Base-by-base conservation (phyloP, 2,797 vertebrate species). In the Melanotaenia maccullochi region DNA sequence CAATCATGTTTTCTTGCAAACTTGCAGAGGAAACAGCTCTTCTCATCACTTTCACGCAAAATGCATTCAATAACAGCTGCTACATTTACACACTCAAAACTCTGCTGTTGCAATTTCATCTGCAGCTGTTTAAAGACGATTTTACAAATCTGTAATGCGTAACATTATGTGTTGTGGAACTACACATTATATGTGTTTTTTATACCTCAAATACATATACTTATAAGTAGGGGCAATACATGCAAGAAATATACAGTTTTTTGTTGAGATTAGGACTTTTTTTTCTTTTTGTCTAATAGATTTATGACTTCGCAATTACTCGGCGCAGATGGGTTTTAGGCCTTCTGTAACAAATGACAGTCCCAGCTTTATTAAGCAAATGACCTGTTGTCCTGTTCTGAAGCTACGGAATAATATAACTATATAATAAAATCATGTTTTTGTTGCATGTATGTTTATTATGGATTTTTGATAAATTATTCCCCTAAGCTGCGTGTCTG, bases 1-100 rank as follows among this genome's bases (percentile, higher is more conserved):
- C 33, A 70, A 62, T 72, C 59, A 33, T 7, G 5, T 33, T 33
- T 33, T 71, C 40, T 42, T 16, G 40, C 16, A 12, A 18, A 42
- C 40, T 5, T 0, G 4, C 16, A 12, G 16, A 33, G 20, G 11
- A 56, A 55, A 44, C 51, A n/a, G 40, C 1, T 51, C 1, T 51
- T 9, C 3, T 51, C 49, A 51, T 51, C 49, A 51, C 49, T 51
- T 51, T 54, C 11, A 54, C 24, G 0, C 3, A 54, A 13, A 13
- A 54, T 5, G 22, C 9, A 51, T n/a, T n/a, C 3, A 24, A 11
- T 22, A 51, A 24, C 7, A 51, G 20, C 20, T n/a, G n/a, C 24
- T 51, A n/a, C 6, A n/a, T 49, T 51, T 51, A 4, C 51, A 25
- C 12, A 54, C 12, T 25, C 24, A 54, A 13, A 28, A 14, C 22